Evolutionary conservation across 1,140 invertebrate genomes (phyloP), one percentile per base, ranked within the genome.

Genomic region (Bicyclus anynana): DNA sequence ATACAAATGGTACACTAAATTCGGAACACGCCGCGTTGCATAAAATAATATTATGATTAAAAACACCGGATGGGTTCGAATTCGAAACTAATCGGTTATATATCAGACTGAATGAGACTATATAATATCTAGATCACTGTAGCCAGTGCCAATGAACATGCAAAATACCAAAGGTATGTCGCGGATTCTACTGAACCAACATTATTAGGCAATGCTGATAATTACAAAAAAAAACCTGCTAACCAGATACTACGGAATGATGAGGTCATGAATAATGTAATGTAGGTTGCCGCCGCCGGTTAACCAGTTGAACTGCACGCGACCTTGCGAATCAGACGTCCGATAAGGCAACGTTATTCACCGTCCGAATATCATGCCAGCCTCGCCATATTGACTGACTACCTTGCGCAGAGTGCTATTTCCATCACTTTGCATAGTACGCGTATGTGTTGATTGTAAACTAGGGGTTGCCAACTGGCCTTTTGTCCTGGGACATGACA

Each of bases 241-340:
- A 53, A 27, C 37, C 49, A 35, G 40, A 38, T 59, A 65, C 59
- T 64, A 74, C 61, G 53, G 51, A 48, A 47, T 61, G 77, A 81
- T 83, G 78, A 85, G 80, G 74, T 85, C 80, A 85, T 67, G 69
- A 63, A 67, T 44, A 44, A 72, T 76, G 67, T 80, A 72, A 72
- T 76, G 67, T 80, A 72, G 69, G 72, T 70, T 44, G 18, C 40
- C 40, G 20, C 40, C 74, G 69, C 57, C 66, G 67, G 66, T 79
- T 70, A 73, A 68, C 73, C 72, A 72, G 78, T 84, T 79, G 74
- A 83, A 83, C 78, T 80, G 68, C 65, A 57, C 53, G 53, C 65
- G 80, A 80, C 82, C 82, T 85, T 85, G 82, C 80, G 80, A 85
- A 77, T 83, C 80, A 78, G 63, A 59, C 72, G 62, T 51, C 72